These are phyloP conservation scores for Pimephales promelas DNA, from an alignment of 2,113 vertebrate genomes.

Conservation along the genomic window DNA sequence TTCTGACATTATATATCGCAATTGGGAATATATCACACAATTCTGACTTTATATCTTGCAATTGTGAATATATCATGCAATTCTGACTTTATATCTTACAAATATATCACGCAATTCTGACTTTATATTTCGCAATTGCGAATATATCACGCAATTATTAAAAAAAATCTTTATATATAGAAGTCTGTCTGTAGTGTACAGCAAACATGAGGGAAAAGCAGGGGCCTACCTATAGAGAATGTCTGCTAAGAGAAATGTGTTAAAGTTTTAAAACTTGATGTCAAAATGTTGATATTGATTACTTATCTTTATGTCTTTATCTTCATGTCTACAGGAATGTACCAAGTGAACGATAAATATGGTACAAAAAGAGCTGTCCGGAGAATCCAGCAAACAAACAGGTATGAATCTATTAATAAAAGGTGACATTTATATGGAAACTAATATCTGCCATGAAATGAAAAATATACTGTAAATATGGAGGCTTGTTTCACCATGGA, in stretches of 20 bases:
- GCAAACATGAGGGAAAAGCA: background rate
- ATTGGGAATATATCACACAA: no score
- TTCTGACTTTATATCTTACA: no score
- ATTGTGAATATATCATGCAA: no score
- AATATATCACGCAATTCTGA: no score
- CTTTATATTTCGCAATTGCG: no score
- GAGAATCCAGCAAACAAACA: constrained; percentile 54
- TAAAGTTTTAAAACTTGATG: background rate
- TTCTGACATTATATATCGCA: no score
- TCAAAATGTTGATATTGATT: background rate
- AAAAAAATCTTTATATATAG: background rate
- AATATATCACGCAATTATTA: no score
- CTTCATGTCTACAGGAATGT: constrained; percentile 59
- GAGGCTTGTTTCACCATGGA: no score
- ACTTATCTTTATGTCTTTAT: background rate
- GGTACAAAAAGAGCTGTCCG: constrained; percentile 57
- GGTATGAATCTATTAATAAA: constrained; percentile 48
- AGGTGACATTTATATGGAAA: background rate
- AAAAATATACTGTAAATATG: no score
- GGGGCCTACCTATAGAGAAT: background rate
- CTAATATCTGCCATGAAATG: no score
- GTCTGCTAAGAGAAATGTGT: background rate
- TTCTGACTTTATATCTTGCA: no score
- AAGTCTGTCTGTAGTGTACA: background rate
- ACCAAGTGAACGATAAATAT: constrained; percentile 55